Percentiles rank a stretch among this genome's conserved stretches.
Conservation (phyloP, 2,888 invertebrate species). For the Callinectes sapidus region DNA sequence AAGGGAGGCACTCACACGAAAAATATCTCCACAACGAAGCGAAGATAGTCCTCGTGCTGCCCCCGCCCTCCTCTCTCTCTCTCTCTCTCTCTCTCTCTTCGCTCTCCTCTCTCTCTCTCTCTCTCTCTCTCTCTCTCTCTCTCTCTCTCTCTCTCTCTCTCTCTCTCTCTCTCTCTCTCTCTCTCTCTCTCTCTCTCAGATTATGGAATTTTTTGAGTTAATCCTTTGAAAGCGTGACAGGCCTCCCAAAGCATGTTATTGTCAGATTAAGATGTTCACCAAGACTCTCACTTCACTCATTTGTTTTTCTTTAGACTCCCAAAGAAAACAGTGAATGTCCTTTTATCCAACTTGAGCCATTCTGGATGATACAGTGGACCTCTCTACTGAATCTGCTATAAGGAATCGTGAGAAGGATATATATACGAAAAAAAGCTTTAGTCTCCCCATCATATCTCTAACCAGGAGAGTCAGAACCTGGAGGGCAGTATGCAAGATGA, state of each 20-base stretch:
- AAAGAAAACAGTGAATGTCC: constrained; percentile 9
- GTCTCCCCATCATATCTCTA: neutral
- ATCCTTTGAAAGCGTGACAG: constrained; percentile 4
- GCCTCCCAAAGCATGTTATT: neutral
- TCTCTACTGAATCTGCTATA: neutral
- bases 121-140: neutral
- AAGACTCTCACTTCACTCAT: neutral
- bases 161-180: neutral
- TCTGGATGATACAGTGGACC: neutral
- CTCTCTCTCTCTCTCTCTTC: neutral
- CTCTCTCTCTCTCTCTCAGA: neutral
- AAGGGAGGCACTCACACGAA: neutral
- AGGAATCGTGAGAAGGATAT: neutral
- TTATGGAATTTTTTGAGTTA: neutral
- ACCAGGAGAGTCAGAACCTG: neutral
- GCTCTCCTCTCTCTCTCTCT: neutral
- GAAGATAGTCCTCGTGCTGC: neutral
- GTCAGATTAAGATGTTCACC: neutral
- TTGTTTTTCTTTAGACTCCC: neutral
- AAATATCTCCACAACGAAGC: neutral
- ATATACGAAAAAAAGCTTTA: neutral
- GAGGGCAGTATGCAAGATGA: neutral
- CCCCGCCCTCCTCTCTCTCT: neutral
- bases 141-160: neutral
- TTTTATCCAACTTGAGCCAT: constrained; percentile 10